Evolutionary conservation across 2,888 invertebrate genomes (phyloP), one percentile per base, ranked within the genome.

Genomic region (Blomia tropicalis): DNA sequence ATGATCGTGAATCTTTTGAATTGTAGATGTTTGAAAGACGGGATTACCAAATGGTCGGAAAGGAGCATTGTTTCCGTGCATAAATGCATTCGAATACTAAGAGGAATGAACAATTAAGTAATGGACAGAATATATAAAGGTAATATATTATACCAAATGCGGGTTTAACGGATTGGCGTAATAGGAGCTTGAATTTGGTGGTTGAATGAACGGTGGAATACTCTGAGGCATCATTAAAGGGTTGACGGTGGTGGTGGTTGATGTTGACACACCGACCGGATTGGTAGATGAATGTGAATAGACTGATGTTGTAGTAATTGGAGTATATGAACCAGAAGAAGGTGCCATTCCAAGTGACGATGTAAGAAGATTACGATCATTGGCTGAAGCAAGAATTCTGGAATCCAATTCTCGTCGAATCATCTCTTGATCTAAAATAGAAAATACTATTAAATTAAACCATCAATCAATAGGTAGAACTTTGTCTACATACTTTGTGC

Each of bases 371-470:
- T 65, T 64, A 36, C 66, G 66, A 44, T 70, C 68, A 58, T 72
- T 70, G 64, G 73, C 73, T 59, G 87, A 85, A 70, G 89, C 88
- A 72, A 91, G 78, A 77, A 91, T 90, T 72, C 91, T 81, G 72
- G 81, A 87, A 78, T 91, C 90, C 70, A 91, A 77, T 76, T 90
- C 91, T 71, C 90, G 82, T 64, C 90, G 81, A 68, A 91, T 78
- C 72, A 90, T 79, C 74, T 91, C 90, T 65, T 71, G 69, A 68
- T 67, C 70, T 70, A 59, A 2, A 63, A 58, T n/a, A 14, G 23
- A 41, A 17, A n/a, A 41, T 17, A 51, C 22, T 51, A 51, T 51
- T 7, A 61, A 17, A n/a, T n/a, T n/a, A n/a, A n/a, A n/a, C n/a
- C n/a, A n/a, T 3, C 29, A 19, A 54, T 59, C 51, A 64, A 65